phyloP scores from a whole-genome alignment of 2,888 invertebrate genomes.

The Epistrophe eligans region DNA sequence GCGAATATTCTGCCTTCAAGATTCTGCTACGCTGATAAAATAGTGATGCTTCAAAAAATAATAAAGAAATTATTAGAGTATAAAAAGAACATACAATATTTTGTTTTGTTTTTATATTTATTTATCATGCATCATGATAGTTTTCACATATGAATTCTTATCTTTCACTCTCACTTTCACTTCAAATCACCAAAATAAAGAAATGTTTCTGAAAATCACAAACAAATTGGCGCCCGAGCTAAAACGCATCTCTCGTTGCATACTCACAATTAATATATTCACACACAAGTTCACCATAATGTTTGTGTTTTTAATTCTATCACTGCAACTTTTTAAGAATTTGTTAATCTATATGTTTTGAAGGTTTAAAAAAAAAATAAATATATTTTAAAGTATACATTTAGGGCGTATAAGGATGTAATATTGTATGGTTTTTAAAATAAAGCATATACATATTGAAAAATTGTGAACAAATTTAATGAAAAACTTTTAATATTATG shows the following conservation, averaged over 20 bases:
- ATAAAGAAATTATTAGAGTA: constrained; percentile 16
- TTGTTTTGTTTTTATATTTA: constrained; percentile 16
- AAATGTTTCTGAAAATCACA: constrained; percentile 15
- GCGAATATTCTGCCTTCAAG: constrained; percentile 75
- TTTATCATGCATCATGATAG: constrained; percentile 50
- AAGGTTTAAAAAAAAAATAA: background rate
- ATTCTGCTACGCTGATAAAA: constrained; percentile 67
- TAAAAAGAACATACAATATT: constrained; percentile 19
- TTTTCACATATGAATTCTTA: constrained; percentile 36
- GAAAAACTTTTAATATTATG: no score
- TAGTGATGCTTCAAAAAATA: constrained; percentile 63
- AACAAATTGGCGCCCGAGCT: constrained; percentile 72
- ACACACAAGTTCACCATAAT: constrained; percentile 53
- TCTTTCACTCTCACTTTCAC: constrained; percentile 22
- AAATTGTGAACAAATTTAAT: no score
- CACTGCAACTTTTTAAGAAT: constrained; percentile 47
- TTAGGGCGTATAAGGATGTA: no score
- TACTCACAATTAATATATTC: constrained; percentile 45
- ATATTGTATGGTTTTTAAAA: no score
- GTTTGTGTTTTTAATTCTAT: constrained; percentile 33
- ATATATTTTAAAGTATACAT: background rate
- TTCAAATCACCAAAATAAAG: constrained; percentile 30
- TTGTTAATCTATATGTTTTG: background rate
- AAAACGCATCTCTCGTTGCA: constrained; percentile 64
- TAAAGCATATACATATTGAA: no score